Evolutionary conservation across 1,140 invertebrate species (phyloP), one percentile per base, ranked within the genome.

Genomic region (Andricus grossulariae): DNA sequence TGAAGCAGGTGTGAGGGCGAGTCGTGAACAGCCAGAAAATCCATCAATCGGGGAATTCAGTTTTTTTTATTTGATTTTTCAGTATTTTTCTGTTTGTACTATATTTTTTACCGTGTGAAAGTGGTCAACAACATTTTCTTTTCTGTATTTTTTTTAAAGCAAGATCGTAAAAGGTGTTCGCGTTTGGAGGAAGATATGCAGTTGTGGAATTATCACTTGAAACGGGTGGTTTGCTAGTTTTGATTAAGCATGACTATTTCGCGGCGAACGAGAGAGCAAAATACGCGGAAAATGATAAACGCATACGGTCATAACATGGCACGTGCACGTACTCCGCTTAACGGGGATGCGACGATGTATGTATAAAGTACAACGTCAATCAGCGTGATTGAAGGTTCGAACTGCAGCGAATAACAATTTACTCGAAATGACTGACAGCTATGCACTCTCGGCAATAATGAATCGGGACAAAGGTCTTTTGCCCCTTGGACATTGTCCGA

Each of bases 301-400:
- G 60, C 39, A 21, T 39, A 66, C 60, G 60, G 32, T 66, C 60
- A 66, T 66, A 32, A 66, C 60, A 45, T 39, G 60, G 32, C 60
- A 21, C 60, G 60, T 66, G 60, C 60, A 66, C 72, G 54, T 45
- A 75, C 39, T 52, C 39, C 50, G 60, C 73, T 74, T 81, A 79
- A 81, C 74, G 73, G 79, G 6, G 39, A 55, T 74, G 60, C 76
- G 72, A 11, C 39, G 39, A 8, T 73, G 77, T 72, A 60, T 55
- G 16, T 39, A 73, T 72, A 84, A 79, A 57, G 79, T 80, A 54
- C 78, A 71, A 73, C 72, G 72, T 82, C 85, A 85, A 87, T 86
- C 85, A 83, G 78, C 52, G 71, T 81, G 83, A 86, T 87, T 86
- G 85, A 85, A 83, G 77, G 73, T 71, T 84, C 73, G 66, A 73